Conservation (phyloP, 2,797 vertebrate genomes). For the Syndactyla subalaris region DNA sequence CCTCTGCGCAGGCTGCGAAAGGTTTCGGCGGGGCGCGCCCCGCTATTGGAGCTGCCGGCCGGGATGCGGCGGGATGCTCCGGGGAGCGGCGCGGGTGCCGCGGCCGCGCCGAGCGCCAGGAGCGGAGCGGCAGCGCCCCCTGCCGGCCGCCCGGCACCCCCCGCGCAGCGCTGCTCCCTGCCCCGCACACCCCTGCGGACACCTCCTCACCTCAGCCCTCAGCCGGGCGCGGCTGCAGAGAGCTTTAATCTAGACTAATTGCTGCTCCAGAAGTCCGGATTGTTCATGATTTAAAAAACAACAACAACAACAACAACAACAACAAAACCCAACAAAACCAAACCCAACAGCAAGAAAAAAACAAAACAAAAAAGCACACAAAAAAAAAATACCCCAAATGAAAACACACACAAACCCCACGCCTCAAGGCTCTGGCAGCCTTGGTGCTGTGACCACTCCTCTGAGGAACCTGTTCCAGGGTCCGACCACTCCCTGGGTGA, state of each 20-base stretch:
- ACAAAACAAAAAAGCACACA: too few species aligned
- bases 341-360: too few species aligned
- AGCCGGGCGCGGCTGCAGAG: accelerated
- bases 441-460: accelerated
- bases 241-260: neutral
- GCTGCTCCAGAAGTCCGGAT: neutral
- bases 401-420: too few species aligned
- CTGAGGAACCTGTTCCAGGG: neutral
- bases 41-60: too few species aligned
- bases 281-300: neutral
- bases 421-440: neutral
- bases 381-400: too few species aligned
- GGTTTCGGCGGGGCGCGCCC: neutral
- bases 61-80: too few species aligned
- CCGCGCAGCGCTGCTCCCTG: too few species aligned
- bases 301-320: too few species aligned
- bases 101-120: neutral
- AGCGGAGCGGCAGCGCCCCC: neutral
- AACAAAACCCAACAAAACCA: too few species aligned
- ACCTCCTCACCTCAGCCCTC: neutral
- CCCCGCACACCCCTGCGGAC: too few species aligned
- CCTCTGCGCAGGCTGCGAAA: accelerated
- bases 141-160: neutral
- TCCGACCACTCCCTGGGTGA: neutral
- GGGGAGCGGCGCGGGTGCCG: too few species aligned